These are phyloP conservation scores for Doris montereyensis DNA, from an alignment of 2,888 invertebrate genomes.

Conservation along the genomic window DNA sequence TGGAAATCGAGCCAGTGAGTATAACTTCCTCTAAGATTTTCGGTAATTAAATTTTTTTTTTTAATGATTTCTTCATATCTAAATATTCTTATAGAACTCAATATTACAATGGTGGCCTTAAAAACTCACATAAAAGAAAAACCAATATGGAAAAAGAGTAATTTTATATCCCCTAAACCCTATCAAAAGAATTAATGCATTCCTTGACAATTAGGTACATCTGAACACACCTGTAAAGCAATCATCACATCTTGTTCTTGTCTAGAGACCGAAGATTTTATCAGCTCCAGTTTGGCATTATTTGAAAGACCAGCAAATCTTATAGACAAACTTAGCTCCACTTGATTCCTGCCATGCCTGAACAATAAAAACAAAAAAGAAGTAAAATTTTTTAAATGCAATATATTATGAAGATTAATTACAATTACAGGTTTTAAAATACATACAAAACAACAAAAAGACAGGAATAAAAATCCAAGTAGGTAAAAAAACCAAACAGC, in stretches of 20 bases:
- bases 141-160: too few relatives aligned
- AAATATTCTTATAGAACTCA: too few relatives aligned
- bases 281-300: slow-evolving; percentile 90
- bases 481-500: not conserved
- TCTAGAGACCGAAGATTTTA: slow-evolving; percentile 79
- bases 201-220: too few relatives aligned
- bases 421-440: not conserved
- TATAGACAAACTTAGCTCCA: slow-evolving; percentile 85
- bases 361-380: slow-evolving; percentile 41
- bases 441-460: not conserved
- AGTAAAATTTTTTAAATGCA: not conserved
- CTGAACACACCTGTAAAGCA: slow-evolving; percentile 75
- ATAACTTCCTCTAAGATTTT: too few relatives aligned
- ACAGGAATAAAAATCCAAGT: not conserved
- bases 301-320: slow-evolving; percentile 91
- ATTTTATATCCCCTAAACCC: too few relatives aligned
- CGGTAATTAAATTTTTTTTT: too few relatives aligned
- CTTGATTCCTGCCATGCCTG: slow-evolving; percentile 83
- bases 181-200: too few relatives aligned
- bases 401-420: not conserved
- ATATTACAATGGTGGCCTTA: too few relatives aligned
- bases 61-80: too few relatives aligned
- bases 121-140: too few relatives aligned
- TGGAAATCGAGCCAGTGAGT: too few relatives aligned
- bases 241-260: slow-evolving; percentile 79